Evolutionary conservation across 2,797 vertebrate genomes (phyloP), one percentile per base, ranked within the genome.

Genomic region (Fistularia tabacaria): DNA sequence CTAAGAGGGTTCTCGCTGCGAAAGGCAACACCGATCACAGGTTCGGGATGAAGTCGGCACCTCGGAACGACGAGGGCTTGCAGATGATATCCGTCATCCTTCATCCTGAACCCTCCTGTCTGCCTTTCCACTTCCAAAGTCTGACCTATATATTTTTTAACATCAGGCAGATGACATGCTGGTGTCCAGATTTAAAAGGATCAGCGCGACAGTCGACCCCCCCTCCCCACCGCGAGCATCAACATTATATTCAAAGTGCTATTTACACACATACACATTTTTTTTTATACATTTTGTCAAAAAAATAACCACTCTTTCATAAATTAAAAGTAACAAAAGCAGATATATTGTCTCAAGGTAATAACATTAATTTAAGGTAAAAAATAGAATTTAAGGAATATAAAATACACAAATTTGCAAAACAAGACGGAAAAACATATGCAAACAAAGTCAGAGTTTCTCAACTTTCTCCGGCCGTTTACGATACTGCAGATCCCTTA

Each of bases 311-410:
- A 54, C 52, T 85, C 57, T 85, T 80, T 67, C 59, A 83, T 76
- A 77, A 85, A 84, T 78, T 76, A 81, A 81, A 71, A 67, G 50
- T 65, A 77, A 83, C 57, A 74, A 76, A 78, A 65, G 53, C 46
- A 69, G 60, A 73, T 69, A 56, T 49, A 66, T 49, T 62, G 54
- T 74, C 52, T 66, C 54, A 62, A 63, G 41, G 51, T 74, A 59
- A 63, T 51, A 75, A 82, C 65, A 56, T 6, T 5, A 61, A 4
- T 72, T 77, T 63, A 72, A 75, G 49, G 60, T 74, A 54, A 82
- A 83, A 83, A 87, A 84, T 84, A 81, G 60, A 82, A 80, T 84
- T 81, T 79, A 84, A 80, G 63, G 36, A 83, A 85, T 86, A 85
- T 57, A 82, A 84, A 82, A 84, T 78, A 76, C 69, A 72, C 49